Percentiles rank a stretch among this genome's conserved stretches.
These are phyloP conservation scores for Trachymyrmex cornetzi DNA, from an alignment of 1,140 invertebrate species.

Conservation along the genomic window DNA sequence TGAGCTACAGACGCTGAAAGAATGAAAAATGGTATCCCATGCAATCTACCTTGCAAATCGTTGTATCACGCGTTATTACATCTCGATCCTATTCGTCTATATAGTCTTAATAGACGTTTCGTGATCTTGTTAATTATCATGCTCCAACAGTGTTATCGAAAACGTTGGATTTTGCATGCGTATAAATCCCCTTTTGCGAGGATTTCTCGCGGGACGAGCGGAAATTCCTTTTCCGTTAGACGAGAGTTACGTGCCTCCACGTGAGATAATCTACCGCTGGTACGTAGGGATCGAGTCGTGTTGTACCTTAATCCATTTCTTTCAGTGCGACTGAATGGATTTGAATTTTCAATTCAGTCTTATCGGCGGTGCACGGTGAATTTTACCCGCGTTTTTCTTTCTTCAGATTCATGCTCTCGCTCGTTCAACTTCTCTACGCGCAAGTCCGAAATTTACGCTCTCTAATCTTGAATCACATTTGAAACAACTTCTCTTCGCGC, in stretches of 20 bases:
- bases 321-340: constrained; percentile 39
- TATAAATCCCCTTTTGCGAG: constrained; percentile 43
- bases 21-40: constrained; percentile 25
- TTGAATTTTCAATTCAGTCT: constrained; percentile 59
- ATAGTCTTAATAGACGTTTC: constrained; percentile 24
- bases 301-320: constrained; percentile 52
- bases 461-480: constrained; percentile 20
- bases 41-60: constrained; percentile 42
- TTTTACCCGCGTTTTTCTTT: constrained; percentile 29
- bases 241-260: neutral
- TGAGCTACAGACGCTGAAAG: constrained; percentile 18
- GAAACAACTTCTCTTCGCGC: neutral
- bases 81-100: constrained; percentile 22
- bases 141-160: neutral
- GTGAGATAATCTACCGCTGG: constrained; percentile 33
- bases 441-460: neutral
- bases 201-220: constrained; percentile 39
- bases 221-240: constrained; percentile 20
- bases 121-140: constrained; percentile 30
- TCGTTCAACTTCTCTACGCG: neutral
- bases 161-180: constrained; percentile 11
- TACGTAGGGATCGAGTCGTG: constrained; percentile 16
- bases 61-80: constrained; percentile 40
- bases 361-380: constrained; percentile 4
- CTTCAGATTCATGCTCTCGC: neutral